Base-by-base conservation (phyloP, 2,797 vertebrate genomes). In the Sebastes aleutianus region DNA sequence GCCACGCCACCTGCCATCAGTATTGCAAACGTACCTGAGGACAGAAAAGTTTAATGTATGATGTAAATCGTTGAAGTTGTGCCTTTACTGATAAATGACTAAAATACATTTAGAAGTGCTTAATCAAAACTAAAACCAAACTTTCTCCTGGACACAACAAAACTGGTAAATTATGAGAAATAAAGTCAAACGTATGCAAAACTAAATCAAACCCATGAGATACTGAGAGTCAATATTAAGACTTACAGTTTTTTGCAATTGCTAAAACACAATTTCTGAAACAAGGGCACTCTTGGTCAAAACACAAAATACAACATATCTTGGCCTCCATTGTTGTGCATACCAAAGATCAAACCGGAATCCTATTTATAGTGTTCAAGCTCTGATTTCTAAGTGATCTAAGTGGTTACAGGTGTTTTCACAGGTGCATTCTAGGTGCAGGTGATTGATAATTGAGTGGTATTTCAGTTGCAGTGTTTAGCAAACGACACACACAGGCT, bases 1-100 rank as follows among this genome's bases (percentile, higher is more conserved):
- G 96, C 96, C 2, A 93, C 68, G 3, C 97, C 97, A 0, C 97
- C 97, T 0, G 97, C 97, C 83, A 96, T 74, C 61, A 97, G 34
- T 59, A 95, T 91, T 0, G 88, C 84, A 79, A 95, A 94, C 0
- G 93, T 94, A 63, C 89, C 92, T 76, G 89, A 77, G 58, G 71
- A 75, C 10, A 39, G 64, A 75, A 22, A 66, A 4, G 8, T 8
- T 32, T 2, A 2, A 10, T 3, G 9, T 3, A 36, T 12, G 5
- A 22, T 54, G 47, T 36, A 7, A 66, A 24, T 43, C 1, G 13
- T 5, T 31, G 3, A 67, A 56, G 50, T 43, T 13, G 20, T 13
- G 8, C 11, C 2, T 36, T n/a, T 3, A 8, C 11, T n/a, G 11
- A 29, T 18, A 59, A 6, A 22, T 10, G 2, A n/a, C 16, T 14